Conservation (phyloP, 1,140 invertebrate genomes). For the Aphis gossypii region DNA sequence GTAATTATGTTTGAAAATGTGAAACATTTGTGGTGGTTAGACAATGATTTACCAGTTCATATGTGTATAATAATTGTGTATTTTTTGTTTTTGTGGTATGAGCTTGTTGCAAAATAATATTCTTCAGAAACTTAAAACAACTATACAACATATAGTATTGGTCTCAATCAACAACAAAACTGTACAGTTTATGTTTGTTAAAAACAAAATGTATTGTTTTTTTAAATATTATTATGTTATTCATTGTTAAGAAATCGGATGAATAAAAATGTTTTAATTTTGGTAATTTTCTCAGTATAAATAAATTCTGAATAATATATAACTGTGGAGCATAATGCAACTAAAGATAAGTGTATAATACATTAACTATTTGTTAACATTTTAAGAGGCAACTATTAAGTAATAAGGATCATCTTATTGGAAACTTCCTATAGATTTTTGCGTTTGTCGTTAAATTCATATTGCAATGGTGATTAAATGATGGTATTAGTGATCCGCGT, state of each 20-base stretch:
- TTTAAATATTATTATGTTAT: slow-evolving; percentile 15
- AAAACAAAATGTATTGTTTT: neutral
- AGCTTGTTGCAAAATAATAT: neutral
- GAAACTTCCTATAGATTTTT: too few relatives aligned
- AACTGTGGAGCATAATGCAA: neutral
- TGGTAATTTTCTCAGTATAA: neutral
- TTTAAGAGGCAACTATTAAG: neutral
- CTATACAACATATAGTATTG: neutral
- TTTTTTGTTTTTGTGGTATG: slow-evolving; percentile 4
- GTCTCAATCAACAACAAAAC: neutral
- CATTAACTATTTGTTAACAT: neutral
- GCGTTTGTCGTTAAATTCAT: too few relatives aligned
- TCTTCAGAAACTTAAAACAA: neutral
- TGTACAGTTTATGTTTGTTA: neutral
- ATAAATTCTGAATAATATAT: neutral
- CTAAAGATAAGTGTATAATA: neutral
- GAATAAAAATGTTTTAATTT: slow-evolving; percentile 10
- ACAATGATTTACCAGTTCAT: neutral
- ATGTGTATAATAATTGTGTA: neutral
- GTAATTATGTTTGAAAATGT: neutral
- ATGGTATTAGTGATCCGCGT: too few relatives aligned
- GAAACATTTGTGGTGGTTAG: neutral
- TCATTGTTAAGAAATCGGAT: neutral
- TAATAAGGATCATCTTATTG: neutral
- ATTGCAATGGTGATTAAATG: too few relatives aligned